A percentile compares a stretch with the other conserved stretches of the same genome.
phyloP scores from a whole-genome alignment of 2,888 invertebrate species.

The Monochamus alternatus region DNA sequence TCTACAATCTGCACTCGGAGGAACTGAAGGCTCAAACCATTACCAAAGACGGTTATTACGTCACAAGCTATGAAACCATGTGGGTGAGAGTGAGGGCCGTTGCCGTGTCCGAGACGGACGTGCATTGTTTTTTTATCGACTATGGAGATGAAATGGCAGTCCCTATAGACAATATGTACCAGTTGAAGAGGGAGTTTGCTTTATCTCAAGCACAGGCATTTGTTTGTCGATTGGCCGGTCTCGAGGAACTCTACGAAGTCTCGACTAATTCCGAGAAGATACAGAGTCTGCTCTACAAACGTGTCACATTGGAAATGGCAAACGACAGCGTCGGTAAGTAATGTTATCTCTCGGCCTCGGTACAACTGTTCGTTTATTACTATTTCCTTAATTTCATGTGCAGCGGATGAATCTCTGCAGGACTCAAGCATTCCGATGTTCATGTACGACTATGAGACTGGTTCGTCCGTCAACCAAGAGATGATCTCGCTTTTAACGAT shows the following conservation, averaged over 20 bases:
- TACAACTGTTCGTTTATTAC: too few species aligned
- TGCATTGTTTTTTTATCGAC: conserved; percentile 81
- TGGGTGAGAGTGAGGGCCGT: conserved; percentile 72
- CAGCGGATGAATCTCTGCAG: conserved; percentile 29
- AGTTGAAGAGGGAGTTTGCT: conserved; percentile 78
- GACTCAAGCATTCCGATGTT: conserved; percentile 59
- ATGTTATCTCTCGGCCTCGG: too few species aligned
- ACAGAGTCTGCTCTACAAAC: conserved; percentile 72
- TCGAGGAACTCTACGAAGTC: conserved; percentile 76
- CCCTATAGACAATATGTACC: conserved; percentile 73
- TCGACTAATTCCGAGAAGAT: conserved; percentile 65
- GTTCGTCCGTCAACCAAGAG: conserved; percentile 62
- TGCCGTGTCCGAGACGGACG: conserved; percentile 57
- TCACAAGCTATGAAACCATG: conserved; percentile 67
- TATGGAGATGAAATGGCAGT: conserved; percentile 81
- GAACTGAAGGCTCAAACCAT: conserved; percentile 54
- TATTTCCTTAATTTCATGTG: not conserved
- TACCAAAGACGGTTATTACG: conserved; percentile 69
- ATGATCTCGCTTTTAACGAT: conserved; percentile 61
- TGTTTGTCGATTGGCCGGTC: conserved; percentile 79
- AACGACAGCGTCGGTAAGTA: conserved; percentile 67
- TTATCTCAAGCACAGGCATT: conserved; percentile 80
- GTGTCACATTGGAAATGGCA: conserved; percentile 70
- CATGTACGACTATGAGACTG: conserved; percentile 63
- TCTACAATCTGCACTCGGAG: conserved; percentile 63